Conservation (phyloP, 2,113 vertebrate genomes). For the Sebastes fasciatus region DNA sequence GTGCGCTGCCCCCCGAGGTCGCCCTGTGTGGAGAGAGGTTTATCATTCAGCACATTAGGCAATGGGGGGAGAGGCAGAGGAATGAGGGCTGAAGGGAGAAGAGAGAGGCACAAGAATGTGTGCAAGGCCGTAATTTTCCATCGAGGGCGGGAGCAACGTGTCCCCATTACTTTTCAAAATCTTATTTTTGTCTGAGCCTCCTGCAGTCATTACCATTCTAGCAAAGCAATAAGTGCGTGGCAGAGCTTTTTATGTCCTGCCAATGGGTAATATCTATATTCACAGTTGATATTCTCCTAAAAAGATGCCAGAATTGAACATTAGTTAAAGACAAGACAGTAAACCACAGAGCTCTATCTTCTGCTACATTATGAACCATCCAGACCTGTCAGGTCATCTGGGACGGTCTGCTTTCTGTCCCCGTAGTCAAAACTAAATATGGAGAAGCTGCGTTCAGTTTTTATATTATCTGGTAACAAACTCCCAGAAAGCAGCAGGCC, state of each 20-base stretch:
- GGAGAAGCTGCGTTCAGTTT: no score
- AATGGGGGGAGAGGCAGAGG: background rate
- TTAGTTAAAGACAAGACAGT: background rate
- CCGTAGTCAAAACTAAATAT: no score
- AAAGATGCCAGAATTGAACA: background rate
- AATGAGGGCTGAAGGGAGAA: background rate
- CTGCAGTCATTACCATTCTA: background rate
- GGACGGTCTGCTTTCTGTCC: no score
- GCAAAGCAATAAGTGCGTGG: background rate
- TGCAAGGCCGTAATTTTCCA: background rate
- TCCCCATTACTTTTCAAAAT: background rate
- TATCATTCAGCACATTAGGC: background rate
- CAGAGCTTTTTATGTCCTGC: background rate
- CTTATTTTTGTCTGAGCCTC: background rate
- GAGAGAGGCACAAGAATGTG: background rate
- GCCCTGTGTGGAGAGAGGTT: conserved; percentile 80
- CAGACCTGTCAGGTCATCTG: no score
- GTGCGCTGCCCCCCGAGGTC: conserved; percentile 94
- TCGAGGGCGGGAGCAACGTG: background rate
- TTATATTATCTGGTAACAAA: no score
- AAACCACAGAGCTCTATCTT: background rate
- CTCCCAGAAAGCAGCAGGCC: no score
- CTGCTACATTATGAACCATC: no score
- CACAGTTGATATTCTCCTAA: background rate
- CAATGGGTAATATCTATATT: background rate